Evolutionary conservation across 2,113 vertebrate genomes (phyloP).

Genomic region (Laticauda laticaudata): DNA sequence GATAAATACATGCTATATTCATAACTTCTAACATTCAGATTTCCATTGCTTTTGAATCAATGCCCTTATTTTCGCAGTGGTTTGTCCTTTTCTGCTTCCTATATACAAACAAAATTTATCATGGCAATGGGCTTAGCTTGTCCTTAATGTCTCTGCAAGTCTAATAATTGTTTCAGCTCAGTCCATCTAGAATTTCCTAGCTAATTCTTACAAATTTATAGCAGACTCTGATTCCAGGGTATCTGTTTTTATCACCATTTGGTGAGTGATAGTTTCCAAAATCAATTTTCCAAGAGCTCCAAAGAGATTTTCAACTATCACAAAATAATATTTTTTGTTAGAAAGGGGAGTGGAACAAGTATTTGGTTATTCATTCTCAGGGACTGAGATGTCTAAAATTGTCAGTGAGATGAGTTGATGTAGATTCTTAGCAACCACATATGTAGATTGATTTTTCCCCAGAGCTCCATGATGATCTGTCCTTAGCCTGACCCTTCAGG

Average conservation of each 20-base stretch:
- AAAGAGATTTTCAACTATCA: not conserved
- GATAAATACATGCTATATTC: not conserved
- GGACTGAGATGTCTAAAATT: not conserved
- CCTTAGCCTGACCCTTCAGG: not conserved
- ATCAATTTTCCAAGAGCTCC: not conserved
- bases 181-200: not conserved
- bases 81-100: not conserved
- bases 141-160: not conserved
- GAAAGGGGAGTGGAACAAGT: not conserved
- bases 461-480: not conserved
- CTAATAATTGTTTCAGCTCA: not conserved
- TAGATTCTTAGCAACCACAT: not conserved
- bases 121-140: not conserved
- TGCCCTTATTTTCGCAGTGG: not conserved
- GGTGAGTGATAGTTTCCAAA: not conserved
- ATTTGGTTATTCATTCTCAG: not conserved
- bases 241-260: not conserved
- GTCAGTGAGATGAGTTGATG: not conserved
- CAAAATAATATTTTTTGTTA: not conserved
- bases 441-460: not conserved
- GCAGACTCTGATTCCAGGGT: not conserved
- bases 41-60: not conserved
- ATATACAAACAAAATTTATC: not conserved
- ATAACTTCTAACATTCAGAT: not conserved
- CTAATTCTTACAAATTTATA: not conserved